Evolutionary conservation across 2,797 vertebrate species (phyloP).

Genomic region (Oceanodroma leucorhoa): DNA sequence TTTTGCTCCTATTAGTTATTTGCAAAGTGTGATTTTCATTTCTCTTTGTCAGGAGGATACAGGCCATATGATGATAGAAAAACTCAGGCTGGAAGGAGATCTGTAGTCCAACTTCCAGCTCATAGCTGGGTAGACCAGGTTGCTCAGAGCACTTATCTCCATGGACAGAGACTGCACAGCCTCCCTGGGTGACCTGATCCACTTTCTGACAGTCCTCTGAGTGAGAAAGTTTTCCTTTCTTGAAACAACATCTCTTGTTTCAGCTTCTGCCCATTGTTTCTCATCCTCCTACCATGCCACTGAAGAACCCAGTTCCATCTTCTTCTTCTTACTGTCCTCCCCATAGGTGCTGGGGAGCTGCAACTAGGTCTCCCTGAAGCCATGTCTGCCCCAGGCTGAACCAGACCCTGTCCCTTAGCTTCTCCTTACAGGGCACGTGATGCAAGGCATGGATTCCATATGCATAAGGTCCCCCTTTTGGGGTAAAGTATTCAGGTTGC

Average conservation of each 20-base stretch:
- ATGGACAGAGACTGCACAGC: background rate
- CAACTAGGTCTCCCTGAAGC: background rate
- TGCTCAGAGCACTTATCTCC: background rate
- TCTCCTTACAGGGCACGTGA: background rate
- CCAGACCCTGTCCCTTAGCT: background rate
- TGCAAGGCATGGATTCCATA: background rate
- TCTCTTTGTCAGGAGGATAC: background rate
- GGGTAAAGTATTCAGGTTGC: background rate
- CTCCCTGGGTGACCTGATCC: background rate
- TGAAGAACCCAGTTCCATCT: background rate
- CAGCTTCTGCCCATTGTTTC: background rate
- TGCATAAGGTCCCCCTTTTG: background rate
- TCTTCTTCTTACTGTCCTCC: background rate
- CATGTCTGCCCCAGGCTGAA: background rate
- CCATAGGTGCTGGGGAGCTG: background rate
- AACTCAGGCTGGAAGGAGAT: background rate
- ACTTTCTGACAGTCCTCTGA: background rate
- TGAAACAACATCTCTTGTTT: background rate
- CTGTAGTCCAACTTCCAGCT: background rate
- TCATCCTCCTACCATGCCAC: accelerated
- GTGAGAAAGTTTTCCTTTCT: background rate
- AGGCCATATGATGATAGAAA: background rate
- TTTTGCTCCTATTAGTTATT: background rate
- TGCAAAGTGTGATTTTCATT: background rate
- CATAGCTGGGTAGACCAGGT: background rate